These are phyloP conservation scores for Xanthorhoe spadicearia DNA, from an alignment of 2,888 invertebrate species.

Conservation along the genomic window DNA sequence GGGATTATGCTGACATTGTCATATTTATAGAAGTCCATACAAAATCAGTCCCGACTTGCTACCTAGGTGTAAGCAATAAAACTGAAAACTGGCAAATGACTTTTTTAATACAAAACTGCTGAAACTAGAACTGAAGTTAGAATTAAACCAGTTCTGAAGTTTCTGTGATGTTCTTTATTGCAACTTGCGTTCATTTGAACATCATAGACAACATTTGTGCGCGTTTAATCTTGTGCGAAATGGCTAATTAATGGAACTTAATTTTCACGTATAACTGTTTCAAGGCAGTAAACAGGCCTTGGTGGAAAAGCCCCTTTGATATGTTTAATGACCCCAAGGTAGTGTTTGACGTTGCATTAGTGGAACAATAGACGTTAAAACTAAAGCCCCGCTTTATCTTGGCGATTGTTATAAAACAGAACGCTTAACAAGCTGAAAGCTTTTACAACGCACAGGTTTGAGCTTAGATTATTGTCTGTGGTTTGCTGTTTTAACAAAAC, in stretches of 20 bases:
- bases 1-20: neutral
- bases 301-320: slow-evolving; percentile 39
- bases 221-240: no score
- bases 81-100: no score
- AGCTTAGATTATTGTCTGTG: slow-evolving; percentile 34
- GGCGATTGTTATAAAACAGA: slow-evolving; percentile 72
- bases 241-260: no score
- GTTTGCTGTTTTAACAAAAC: slow-evolving; percentile 1
- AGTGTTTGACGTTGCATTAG: slow-evolving; percentile 74
- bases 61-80: no score
- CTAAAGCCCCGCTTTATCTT: slow-evolving; percentile 74
- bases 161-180: no score
- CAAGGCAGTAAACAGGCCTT: slow-evolving; percentile 4
- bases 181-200: no score
- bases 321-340: slow-evolving; percentile 70
- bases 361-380: slow-evolving; percentile 70
- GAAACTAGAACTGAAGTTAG: no score
- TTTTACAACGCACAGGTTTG: slow-evolving; percentile 47
- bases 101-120: no score
- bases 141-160: no score
- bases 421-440: slow-evolving; percentile 70
- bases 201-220: no score
- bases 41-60: no score
- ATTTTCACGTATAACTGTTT: neutral
- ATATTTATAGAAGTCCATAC: no score